Evolutionary conservation across 2,113 vertebrate genomes (phyloP).

Genomic region (Castor canadensis): DNA sequence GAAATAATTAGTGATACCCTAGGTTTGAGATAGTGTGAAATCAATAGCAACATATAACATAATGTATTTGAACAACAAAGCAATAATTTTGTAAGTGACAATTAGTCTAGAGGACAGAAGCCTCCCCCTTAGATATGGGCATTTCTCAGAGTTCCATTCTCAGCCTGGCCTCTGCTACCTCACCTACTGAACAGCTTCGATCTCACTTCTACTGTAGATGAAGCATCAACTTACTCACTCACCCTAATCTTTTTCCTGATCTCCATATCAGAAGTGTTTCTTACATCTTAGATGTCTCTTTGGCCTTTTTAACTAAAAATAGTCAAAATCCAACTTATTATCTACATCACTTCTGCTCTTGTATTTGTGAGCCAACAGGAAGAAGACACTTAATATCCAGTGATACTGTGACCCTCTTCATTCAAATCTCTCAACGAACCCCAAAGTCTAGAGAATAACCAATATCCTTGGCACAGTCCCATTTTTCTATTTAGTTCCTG

Average conservation of each 20-base stretch:
- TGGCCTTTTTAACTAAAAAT: slow-evolving; percentile 1
- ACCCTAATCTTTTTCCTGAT: neutral
- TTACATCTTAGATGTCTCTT: neutral
- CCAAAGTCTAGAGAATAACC: neutral
- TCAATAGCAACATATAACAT: neutral
- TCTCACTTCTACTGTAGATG: neutral
- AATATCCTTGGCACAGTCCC: neutral
- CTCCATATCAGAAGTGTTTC: neutral
- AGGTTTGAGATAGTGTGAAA: neutral
- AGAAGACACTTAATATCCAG: neutral
- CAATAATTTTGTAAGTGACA: neutral
- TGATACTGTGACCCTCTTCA: neutral
- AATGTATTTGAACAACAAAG: neutral
- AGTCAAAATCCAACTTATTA: neutral
- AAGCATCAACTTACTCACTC: neutral
- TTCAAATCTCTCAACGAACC: neutral
- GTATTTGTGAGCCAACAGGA: neutral
- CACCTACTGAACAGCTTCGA: neutral
- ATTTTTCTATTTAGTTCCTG: neutral
- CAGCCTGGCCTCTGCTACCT: neutral
- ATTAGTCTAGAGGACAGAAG: neutral
- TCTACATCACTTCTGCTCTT: neutral
- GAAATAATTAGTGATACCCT: slow-evolving; percentile 26
- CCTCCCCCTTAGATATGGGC: neutral
- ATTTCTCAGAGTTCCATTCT: neutral